Conservation (phyloP, 2,888 invertebrate genomes). For the Eulithis testata region DNA sequence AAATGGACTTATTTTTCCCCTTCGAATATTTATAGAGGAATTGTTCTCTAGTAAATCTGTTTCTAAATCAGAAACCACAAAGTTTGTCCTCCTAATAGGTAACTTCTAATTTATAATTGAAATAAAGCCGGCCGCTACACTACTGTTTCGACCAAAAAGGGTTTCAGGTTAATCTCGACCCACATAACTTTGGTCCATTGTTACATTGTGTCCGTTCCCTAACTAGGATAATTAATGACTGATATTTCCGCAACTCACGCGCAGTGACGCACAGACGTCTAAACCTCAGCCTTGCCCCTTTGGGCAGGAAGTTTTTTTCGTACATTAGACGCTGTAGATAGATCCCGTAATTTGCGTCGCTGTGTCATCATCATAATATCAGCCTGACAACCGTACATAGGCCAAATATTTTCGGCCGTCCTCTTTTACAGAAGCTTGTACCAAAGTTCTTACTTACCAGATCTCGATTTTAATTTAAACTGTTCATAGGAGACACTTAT, state of each 20-base stretch:
- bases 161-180: slow-evolving; percentile 44
- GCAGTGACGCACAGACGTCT: slow-evolving; percentile 54
- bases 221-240: slow-evolving; percentile 61
- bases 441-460: no score
- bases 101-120: slow-evolving; percentile 23
- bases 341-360: no score
- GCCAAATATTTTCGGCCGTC: no score
- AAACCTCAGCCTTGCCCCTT: slow-evolving; percentile 46
- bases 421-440: no score
- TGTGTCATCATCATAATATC: no score
- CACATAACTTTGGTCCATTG: slow-evolving; percentile 41
- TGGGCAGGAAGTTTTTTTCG: slow-evolving; percentile 9
- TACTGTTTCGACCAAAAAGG: slow-evolving; percentile 38
- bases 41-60: background rate
- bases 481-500: no score
- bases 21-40: no score
- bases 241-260: slow-evolving; percentile 62
- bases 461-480: no score
- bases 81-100: slow-evolving; percentile 14
- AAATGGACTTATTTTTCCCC: no score
- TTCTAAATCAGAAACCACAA: background rate
- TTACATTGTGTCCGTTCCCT: slow-evolving; percentile 48
- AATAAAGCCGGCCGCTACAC: slow-evolving; percentile 23
- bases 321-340: background rate
- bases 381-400: no score